phyloP scores from a whole-genome alignment of 2,888 invertebrate species.

The Drepana falcataria region DNA sequence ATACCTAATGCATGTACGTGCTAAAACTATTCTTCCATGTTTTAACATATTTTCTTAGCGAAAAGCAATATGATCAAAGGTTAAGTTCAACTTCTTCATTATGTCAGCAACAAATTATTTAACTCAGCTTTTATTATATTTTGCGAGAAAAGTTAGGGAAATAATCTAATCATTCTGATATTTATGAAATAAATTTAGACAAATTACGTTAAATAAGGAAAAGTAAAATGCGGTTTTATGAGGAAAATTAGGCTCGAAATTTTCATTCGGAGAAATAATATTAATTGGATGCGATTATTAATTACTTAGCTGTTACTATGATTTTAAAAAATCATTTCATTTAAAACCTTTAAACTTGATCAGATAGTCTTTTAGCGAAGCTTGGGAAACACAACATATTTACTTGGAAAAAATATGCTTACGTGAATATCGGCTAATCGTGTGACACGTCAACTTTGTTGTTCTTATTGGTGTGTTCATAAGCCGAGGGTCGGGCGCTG shows the following conservation, averaged over 20 bases:
- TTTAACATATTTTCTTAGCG: constrained; percentile 18
- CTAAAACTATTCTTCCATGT: constrained; percentile 35
- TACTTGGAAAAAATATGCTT: constrained; percentile 48
- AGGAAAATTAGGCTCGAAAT: neutral
- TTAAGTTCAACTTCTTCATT: neutral
- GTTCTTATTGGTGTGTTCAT: constrained; percentile 70
- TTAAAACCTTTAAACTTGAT: too few relatives aligned
- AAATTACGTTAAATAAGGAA: neutral
- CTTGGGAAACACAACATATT: constrained; percentile 39
- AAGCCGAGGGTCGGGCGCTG: constrained; percentile 55
- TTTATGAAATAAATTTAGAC: neutral
- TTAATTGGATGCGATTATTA: neutral
- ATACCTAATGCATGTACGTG: constrained; percentile 63
- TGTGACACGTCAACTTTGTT: constrained; percentile 70
- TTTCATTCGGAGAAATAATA: neutral
- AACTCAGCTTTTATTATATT: neutral
- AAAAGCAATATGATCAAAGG: neutral
- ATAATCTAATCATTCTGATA: neutral
- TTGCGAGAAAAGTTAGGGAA: neutral
- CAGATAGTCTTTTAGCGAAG: neutral
- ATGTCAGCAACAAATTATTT: neutral
- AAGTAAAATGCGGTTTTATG: neutral
- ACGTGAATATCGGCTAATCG: constrained; percentile 64
- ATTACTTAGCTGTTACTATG: neutral
- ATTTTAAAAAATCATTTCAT: too few relatives aligned